Evolutionary conservation across 1,140 invertebrate species (phyloP).

Genomic region (Penaeus japonicus): DNA sequence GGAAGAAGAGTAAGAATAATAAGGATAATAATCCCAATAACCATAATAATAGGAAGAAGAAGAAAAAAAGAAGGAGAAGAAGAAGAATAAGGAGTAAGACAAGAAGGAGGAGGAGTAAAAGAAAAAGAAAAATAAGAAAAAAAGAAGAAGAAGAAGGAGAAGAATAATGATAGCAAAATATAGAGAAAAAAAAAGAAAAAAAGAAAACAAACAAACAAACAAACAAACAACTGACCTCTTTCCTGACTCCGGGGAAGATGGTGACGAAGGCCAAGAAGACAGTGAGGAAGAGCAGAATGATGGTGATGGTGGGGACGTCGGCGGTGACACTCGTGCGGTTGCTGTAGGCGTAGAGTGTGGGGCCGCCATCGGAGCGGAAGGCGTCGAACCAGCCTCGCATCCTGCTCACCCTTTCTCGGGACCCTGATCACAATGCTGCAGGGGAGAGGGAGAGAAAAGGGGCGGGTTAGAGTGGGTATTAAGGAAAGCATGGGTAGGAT

Average conservation of each 20-base stretch:
- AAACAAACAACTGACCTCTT: slow-evolving; percentile 76
- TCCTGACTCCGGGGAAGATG: slow-evolving; percentile 92
- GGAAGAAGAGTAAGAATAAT: too few relatives aligned
- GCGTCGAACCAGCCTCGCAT: slow-evolving; percentile 95
- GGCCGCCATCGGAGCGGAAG: slow-evolving; percentile 90
- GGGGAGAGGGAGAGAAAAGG: neutral
- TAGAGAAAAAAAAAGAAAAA: too few relatives aligned
- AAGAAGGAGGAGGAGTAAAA: too few relatives aligned
- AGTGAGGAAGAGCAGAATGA: slow-evolving; percentile 86
- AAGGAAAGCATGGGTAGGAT: neutral
- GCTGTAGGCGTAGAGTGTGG: slow-evolving; percentile 89
- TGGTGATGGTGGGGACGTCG: slow-evolving; percentile 84
- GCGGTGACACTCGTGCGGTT: slow-evolving; percentile 92
- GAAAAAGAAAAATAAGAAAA: too few relatives aligned
- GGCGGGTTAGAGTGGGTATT: neutral
- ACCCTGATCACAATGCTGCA: neutral
- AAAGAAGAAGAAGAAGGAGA: too few relatives aligned
- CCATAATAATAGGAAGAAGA: too few relatives aligned
- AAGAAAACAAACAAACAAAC: neutral
- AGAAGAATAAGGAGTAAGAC: too few relatives aligned
- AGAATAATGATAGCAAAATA: too few relatives aligned
- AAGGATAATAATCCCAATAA: too few relatives aligned
- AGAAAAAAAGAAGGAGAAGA: too few relatives aligned
- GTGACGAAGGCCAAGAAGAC: slow-evolving; percentile 91
- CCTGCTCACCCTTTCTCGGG: slow-evolving; percentile 10